Evolutionary conservation across 1,140 invertebrate genomes (phyloP).

Genomic region (Cydia amplana): DNA sequence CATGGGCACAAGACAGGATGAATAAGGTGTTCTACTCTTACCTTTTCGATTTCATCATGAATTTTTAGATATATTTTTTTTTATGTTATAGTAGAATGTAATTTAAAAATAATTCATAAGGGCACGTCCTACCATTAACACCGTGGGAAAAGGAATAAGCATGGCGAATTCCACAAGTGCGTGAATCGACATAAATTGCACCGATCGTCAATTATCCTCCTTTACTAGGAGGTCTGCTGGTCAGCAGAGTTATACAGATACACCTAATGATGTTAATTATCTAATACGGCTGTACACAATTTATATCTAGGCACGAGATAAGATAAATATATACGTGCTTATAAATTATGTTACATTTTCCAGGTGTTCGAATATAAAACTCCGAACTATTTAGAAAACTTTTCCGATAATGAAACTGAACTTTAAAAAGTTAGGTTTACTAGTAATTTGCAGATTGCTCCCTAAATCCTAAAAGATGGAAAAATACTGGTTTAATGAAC

Average conservation of each 20-base stretch:
- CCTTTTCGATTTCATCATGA: too few species aligned
- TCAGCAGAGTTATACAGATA: not conserved
- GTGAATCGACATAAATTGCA: constrained; percentile 13
- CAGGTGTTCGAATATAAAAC: too few species aligned
- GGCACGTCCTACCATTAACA: not conserved
- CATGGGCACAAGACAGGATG: too few species aligned
- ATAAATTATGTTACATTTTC: not conserved
- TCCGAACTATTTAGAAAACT: too few species aligned
- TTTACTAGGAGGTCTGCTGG: not conserved
- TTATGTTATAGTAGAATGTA: too few species aligned
- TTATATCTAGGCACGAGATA: not conserved
- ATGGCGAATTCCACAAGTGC: constrained; percentile 9
- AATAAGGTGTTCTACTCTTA: too few species aligned
- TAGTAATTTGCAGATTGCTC: too few species aligned
- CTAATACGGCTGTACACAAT: not conserved
- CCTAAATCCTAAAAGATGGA: too few species aligned
- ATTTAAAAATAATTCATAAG: not conserved
- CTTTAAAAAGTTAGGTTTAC: too few species aligned
- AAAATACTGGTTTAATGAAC: too few species aligned
- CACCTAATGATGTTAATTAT: constrained; percentile 5
- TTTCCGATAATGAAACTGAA: too few species aligned
- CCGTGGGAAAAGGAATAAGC: constrained; percentile 1
- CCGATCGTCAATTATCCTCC: not conserved
- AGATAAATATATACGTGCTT: not conserved
- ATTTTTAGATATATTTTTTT: too few species aligned